Evolutionary conservation across 1,140 invertebrate genomes (phyloP).

Genomic region (Penaeus chinensis): DNA sequence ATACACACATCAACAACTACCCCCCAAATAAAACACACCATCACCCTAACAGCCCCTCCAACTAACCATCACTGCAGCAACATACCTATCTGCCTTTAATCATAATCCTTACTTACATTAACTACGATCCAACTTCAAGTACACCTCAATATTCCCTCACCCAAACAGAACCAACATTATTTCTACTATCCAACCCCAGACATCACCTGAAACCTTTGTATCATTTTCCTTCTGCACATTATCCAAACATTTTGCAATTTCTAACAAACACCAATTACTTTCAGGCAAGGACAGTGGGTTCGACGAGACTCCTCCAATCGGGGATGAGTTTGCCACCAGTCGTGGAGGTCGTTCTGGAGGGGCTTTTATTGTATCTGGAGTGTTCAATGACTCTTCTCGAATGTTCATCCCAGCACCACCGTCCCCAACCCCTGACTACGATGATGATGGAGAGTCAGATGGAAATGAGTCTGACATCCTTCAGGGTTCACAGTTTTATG

Average conservation of each 20-base stretch:
- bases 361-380: slow-evolving; percentile 61
- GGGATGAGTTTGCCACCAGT: slow-evolving; percentile 26
- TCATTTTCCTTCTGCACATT: neutral
- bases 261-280: slow-evolving; percentile 4
- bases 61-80: too few species aligned
- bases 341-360: slow-evolving; percentile 40
- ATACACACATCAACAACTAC: too few species aligned
- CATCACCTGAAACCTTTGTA: too few species aligned
- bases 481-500: slow-evolving; percentile 56
- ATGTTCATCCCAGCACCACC: slow-evolving; percentile 65
- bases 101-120: too few species aligned
- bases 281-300: slow-evolving; percentile 64
- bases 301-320: slow-evolving; percentile 51
- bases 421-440: slow-evolving; percentile 65
- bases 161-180: too few species aligned
- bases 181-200: too few species aligned
- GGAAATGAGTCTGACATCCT: slow-evolving; percentile 59
- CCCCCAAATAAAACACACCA: too few species aligned
- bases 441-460: slow-evolving; percentile 57
- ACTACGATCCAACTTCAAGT: too few species aligned
- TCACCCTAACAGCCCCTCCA: too few species aligned
- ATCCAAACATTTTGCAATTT: neutral
- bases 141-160: too few species aligned
- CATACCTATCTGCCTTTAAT: too few species aligned
- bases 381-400: slow-evolving; percentile 63